Conservation (phyloP, 2,888 invertebrate species). For the Acleris literana region DNA sequence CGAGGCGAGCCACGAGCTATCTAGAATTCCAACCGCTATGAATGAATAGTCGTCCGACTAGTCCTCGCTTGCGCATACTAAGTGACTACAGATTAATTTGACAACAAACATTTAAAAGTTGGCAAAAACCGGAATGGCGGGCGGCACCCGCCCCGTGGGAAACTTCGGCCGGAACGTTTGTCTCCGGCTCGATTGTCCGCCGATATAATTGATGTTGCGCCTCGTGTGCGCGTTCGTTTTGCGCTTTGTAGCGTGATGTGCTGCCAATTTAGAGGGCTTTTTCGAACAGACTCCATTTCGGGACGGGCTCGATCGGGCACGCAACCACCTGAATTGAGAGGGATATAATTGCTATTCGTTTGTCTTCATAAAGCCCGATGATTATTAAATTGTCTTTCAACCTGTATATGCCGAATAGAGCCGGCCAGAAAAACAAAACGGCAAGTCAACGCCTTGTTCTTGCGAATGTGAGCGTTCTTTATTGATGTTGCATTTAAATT, state of each 20-base stretch:
- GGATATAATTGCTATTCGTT: slow-evolving; percentile 30
- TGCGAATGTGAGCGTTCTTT: not conserved
- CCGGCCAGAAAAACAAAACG: not conserved
- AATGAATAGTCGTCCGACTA: slow-evolving; percentile 80
- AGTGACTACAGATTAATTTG: slow-evolving; percentile 80
- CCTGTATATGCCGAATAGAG: slow-evolving; percentile 2
- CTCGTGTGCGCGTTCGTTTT: slow-evolving; percentile 35
- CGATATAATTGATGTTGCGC: slow-evolving; percentile 40
- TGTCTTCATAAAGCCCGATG: slow-evolving; percentile 33
- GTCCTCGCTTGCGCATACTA: slow-evolving; percentile 72
- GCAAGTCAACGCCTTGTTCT: not conserved
- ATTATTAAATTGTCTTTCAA: slow-evolving; percentile 24
- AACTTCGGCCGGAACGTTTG: slow-evolving; percentile 62
- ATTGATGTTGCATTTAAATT: not conserved
- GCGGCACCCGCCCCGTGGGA: slow-evolving; percentile 79
- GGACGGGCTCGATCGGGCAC: slow-evolving; percentile 46
- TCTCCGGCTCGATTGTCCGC: slow-evolving; percentile 67
- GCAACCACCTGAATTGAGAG: slow-evolving; percentile 40
- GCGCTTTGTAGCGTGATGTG: slow-evolving; percentile 53
- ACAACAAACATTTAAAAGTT: slow-evolving; percentile 80
- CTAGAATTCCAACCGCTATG: slow-evolving; percentile 81
- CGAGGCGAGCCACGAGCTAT: slow-evolving; percentile 74
- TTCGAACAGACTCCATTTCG: slow-evolving; percentile 44
- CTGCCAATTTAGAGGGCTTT: slow-evolving; percentile 60
- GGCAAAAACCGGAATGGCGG: slow-evolving; percentile 76